These are phyloP conservation scores for Unio delphinus DNA, from an alignment of 2,888 invertebrate genomes.

Conservation along the genomic window DNA sequence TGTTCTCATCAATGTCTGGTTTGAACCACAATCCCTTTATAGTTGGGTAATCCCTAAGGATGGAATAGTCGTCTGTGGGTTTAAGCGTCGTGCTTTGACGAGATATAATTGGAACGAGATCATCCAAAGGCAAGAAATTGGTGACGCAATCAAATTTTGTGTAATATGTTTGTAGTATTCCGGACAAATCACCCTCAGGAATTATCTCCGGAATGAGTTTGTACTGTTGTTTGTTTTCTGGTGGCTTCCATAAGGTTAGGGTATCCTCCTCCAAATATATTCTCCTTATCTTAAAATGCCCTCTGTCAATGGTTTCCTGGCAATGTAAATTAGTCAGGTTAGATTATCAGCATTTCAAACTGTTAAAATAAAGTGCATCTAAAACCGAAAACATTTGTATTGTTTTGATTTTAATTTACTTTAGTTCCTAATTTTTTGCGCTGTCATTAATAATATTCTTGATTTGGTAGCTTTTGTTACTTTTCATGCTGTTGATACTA, in stretches of 20 bases:
- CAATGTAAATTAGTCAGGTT: background rate
- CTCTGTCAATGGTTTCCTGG: conserved; percentile 2
- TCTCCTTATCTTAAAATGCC: conserved; percentile 29
- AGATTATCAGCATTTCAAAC: background rate
- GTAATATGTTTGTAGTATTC: conserved; percentile 42
- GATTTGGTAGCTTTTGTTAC: no score
- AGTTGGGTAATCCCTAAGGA: conserved; percentile 43
- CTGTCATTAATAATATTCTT: no score
- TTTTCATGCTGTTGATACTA: no score
- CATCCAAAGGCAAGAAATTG: conserved; percentile 44
- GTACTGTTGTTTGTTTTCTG: conserved; percentile 32
- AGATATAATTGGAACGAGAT: conserved; percentile 43
- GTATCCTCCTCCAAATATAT: conserved; percentile 44
- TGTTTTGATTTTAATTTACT: background rate
- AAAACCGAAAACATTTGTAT: no score
- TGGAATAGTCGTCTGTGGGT: conserved; percentile 46
- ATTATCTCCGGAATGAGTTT: conserved; percentile 38
- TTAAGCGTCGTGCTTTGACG: conserved; percentile 42
- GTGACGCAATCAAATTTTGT: conserved; percentile 51
- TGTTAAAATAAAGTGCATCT: background rate
- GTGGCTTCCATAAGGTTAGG: conserved; percentile 43
- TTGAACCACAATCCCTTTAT: conserved; percentile 49
- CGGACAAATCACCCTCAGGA: conserved; percentile 22
- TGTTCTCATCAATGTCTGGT: conserved; percentile 40
- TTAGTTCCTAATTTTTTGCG: no score